A percentile compares a stretch with the other conserved stretches of the same genome.
Conservation (phyloP, 1,140 invertebrate species). For the Odontomachus brunneus region DNA sequence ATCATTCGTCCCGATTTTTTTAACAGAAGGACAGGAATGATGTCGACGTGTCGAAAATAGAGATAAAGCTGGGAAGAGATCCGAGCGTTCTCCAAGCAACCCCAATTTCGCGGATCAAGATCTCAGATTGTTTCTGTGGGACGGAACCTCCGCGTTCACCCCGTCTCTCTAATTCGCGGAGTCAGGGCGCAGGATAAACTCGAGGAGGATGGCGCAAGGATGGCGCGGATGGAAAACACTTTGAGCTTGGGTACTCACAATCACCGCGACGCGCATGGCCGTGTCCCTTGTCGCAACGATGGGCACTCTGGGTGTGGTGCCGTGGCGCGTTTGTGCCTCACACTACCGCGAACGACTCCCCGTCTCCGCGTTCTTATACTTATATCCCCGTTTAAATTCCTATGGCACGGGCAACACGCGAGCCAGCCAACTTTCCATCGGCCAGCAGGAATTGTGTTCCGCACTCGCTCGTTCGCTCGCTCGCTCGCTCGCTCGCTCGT, state of each 20-base stretch:
- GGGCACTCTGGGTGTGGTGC: conserved; percentile 73
- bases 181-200: background rate
- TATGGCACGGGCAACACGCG: conserved; percentile 66
- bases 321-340: conserved; percentile 73
- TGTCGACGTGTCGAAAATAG: no score
- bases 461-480: conserved; percentile 31
- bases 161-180: background rate
- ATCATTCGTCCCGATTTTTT: no score
- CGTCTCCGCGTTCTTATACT: conserved; percentile 76
- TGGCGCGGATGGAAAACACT: conserved; percentile 10
- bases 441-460: conserved; percentile 67
- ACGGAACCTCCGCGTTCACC: no score
- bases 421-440: conserved; percentile 75
- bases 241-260: conserved; percentile 67
- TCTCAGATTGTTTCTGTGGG: no score
- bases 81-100: no score
- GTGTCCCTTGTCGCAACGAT: conserved; percentile 63
- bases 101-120: no score
- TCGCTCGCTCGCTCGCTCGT: background rate
- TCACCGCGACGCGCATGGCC: conserved; percentile 72
- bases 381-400: conserved; percentile 77
- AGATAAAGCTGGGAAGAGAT: no score
- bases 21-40: no score
- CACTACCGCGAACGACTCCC: conserved; percentile 74
- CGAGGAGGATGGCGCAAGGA: background rate